These are phyloP conservation scores for Sphaerophoria rueppellii DNA, from an alignment of 2,888 invertebrate genomes.

Conservation along the genomic window DNA sequence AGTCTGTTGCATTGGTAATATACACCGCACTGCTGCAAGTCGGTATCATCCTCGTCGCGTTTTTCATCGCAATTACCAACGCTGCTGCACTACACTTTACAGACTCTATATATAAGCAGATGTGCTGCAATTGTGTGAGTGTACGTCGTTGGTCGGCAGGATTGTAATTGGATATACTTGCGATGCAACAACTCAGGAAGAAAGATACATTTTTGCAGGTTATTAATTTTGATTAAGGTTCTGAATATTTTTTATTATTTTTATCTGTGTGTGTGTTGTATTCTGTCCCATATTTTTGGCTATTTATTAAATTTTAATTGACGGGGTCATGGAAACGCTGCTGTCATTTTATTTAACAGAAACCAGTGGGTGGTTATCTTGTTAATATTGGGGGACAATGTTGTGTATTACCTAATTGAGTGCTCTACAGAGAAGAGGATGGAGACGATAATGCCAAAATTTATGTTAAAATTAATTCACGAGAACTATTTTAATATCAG, in stretches of 20 bases:
- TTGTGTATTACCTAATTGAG: no score
- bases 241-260: neutral
- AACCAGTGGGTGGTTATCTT: neutral
- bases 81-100: no score
- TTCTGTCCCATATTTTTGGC: neutral
- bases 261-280: neutral
- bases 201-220: conserved; percentile 36
- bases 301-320: conserved; percentile 49
- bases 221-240: conserved; percentile 45
- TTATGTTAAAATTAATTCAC: no score
- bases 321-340: conserved; percentile 43
- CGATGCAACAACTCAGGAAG: conserved; percentile 19
- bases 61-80: neutral
- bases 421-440: no score
- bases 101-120: neutral
- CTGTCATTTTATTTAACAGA: conserved; percentile 1
- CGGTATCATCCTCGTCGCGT: neutral
- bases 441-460: no score
- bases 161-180: conserved; percentile 44
- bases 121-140: neutral
- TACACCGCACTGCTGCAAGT: neutral
- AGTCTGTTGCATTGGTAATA: conserved; percentile 52
- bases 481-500: no score
- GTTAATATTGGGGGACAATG: no score
- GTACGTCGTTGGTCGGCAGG: neutral